These are phyloP conservation scores for Yponomeuta cagnagella DNA, from an alignment of 2,888 invertebrate species.

Conservation along the genomic window DNA sequence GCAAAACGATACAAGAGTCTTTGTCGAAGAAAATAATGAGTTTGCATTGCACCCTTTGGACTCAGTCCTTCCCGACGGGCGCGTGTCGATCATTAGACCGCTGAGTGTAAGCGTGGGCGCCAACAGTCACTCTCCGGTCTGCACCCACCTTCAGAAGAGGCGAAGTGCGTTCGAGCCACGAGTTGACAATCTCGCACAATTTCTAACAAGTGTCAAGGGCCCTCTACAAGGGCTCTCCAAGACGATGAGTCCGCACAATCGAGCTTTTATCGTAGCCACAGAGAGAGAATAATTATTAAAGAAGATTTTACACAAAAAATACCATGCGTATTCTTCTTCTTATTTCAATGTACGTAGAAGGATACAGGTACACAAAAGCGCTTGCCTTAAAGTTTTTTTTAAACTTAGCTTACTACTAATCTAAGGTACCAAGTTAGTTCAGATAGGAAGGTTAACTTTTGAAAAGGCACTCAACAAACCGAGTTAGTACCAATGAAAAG, in stretches of 20 bases:
- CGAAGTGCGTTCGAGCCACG: slow-evolving; percentile 39
- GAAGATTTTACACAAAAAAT: slow-evolving; percentile 25
- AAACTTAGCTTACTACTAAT: neutral
- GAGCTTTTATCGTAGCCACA: slow-evolving; percentile 49
- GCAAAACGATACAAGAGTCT: neutral
- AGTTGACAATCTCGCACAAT: slow-evolving; percentile 65
- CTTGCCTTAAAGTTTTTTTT: neutral
- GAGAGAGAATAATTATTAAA: slow-evolving; percentile 44
- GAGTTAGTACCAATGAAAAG: neutral
- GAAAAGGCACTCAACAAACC: slow-evolving; percentile 2
- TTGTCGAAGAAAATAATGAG: neutral
- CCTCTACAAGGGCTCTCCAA: slow-evolving; percentile 36
- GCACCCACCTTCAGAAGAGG: neutral
- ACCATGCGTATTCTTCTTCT: neutral
- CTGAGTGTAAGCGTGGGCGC: neutral
- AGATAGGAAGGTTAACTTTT: neutral
- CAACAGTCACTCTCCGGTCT: neutral
- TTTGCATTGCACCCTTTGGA: neutral
- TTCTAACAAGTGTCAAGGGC: slow-evolving; percentile 48
- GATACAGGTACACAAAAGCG: neutral
- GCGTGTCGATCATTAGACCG: neutral
- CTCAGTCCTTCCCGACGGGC: neutral
- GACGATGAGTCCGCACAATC: slow-evolving; percentile 47
- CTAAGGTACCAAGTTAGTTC: neutral
- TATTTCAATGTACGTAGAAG: neutral